Conservation (phyloP, 2,113 vertebrate genomes). For the Ginglymostoma cirratum region DNA sequence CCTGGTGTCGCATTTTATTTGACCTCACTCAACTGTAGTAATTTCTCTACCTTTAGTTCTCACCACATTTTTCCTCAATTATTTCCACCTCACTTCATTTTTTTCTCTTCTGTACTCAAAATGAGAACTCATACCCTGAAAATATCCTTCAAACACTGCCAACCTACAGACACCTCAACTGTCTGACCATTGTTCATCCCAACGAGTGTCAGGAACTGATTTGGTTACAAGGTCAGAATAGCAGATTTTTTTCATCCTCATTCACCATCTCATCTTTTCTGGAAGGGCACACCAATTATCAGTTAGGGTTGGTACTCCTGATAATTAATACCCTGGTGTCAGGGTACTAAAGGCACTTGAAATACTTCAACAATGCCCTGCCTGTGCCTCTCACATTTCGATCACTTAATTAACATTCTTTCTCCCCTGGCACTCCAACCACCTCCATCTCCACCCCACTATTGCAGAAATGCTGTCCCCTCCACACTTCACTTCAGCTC, state of each 20-base stretch:
- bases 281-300: background rate
- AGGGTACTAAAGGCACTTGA: background rate
- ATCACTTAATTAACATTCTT: too few relatives aligned
- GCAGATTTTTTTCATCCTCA: background rate
- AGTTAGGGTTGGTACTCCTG: background rate
- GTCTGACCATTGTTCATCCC: background rate
- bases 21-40: too few relatives aligned
- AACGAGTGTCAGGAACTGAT: background rate
- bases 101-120: background rate
- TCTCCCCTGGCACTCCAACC: too few relatives aligned
- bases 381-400: too few relatives aligned
- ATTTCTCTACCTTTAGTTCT: background rate
- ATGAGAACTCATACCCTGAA: background rate
- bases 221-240: background rate
- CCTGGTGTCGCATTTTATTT: too few relatives aligned
- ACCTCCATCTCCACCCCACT: too few relatives aligned
- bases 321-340: background rate
- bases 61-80: background rate
- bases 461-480: too few relatives aligned
- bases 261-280: background rate
- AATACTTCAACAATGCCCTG: background rate
- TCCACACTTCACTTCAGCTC: too few relatives aligned
- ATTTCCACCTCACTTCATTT: background rate
- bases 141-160: background rate
- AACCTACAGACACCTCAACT: background rate